Evolutionary conservation across 2,113 vertebrate species (phyloP), one percentile per base, ranked within the genome.

Genomic region (Ceyx cyanopectus): DNA sequence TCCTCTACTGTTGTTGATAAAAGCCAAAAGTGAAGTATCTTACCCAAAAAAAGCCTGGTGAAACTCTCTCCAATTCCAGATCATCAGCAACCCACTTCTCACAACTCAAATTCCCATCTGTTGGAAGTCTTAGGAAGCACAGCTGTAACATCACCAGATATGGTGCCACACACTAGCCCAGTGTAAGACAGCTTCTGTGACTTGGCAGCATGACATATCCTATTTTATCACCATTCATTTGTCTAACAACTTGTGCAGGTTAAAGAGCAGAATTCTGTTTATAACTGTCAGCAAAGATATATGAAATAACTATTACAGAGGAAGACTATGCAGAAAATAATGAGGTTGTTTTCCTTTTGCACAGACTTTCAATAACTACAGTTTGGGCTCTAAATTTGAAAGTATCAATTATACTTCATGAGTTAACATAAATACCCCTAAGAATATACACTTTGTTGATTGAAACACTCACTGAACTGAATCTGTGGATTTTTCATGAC

Each of bases 401-500:
- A 65, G 45, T 45, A 68, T 73, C 78, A 81, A 54, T 68, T 75
- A 76, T 6, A 45, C 14, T 65, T 81, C 13, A 61, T 54, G 37
- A 58, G 24, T 77, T 93, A 93, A 81, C 43, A 77, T 58, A 94
- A 93, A 81, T 85, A 88, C 66, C 60, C 37, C 46, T 50, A 60
- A 30, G 93, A 88, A 85, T 90, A 45, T 7, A 27, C 58, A 73
- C 72, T 66, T 67, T 62, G 46, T 66, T 83, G 94, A 94, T 69
- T 86, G 58, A 85, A 90, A 85, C 5, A 14, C 70, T 80, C 60
- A 43, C 51, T 77, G 85, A 92, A 87, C 37, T 66, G 72, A 54
- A 83, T 94, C 82, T 90, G 79, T 66, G 51, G 50, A 80, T 77
- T 90, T 92, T 95, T 92, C 76, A 92, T 94, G 80, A 87, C 86